Conservation (phyloP, 2,797 vertebrate genomes). For the Notoglanidium macrostoma region DNA sequence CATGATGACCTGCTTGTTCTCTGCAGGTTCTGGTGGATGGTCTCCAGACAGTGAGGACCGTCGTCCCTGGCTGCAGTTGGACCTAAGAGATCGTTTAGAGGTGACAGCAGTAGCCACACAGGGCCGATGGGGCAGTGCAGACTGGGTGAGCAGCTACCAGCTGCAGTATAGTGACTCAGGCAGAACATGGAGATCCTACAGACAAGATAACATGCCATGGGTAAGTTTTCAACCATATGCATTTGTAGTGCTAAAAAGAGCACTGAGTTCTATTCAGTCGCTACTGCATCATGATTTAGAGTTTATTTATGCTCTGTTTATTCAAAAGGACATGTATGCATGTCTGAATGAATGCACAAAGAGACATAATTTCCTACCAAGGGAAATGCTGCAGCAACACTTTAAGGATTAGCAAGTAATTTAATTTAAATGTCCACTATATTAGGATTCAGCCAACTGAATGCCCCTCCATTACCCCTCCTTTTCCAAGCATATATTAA, state of each 20-base stretch:
- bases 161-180: constrained; percentile 85
- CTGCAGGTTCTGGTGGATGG: constrained; percentile 81
- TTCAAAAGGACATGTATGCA: background rate
- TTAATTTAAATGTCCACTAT: background rate
- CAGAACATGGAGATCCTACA: constrained; percentile 81
- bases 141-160: constrained; percentile 80
- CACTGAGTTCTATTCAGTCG: background rate
- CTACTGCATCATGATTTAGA: background rate
- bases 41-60: constrained; percentile 72
- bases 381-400: background rate
- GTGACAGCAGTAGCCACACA: constrained; percentile 80
- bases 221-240: constrained; percentile 66
- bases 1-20: background rate
- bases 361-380: background rate
- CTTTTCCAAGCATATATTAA: too few species aligned
- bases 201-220: constrained; percentile 79
- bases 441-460: too few species aligned
- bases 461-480: too few species aligned
- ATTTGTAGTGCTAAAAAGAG: background rate
- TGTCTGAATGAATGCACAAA: background rate
- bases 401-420: background rate
- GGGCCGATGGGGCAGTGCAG: constrained; percentile 79
- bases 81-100: constrained; percentile 80
- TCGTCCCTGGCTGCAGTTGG: constrained; percentile 83
- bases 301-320: background rate